Base-by-base conservation (phyloP, 2,797 vertebrate species). In the Pogoniulus pusillus region DNA sequence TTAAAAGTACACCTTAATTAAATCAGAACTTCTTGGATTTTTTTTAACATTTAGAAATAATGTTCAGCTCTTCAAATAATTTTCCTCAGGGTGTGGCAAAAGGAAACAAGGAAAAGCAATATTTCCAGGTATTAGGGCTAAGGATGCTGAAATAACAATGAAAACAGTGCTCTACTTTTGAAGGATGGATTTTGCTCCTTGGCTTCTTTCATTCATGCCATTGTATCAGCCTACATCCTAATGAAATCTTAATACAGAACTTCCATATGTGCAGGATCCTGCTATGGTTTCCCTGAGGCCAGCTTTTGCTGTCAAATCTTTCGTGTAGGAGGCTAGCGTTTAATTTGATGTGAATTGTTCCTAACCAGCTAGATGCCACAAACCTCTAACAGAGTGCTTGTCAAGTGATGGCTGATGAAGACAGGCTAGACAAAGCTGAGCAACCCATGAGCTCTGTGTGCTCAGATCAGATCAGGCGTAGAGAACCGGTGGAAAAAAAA, bases 281-380 rank as follows among this genome's bases (percentile, higher is more conserved):
- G 20, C 65, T 90, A 66, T 32, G 43, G 23, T 78, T 94, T 95
- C 72, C 8, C 4, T 2, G 4, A 55, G 49, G 73, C 16, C 34
- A 72, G 12, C 55, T 90, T 58, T 72, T 30, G 1, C 55, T 91
- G 84, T 93, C 81, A 80, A 59, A 37, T 62, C 32, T 85, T 91
- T 90, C 76, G 65, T 58, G 58, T n/a, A n/a, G n/a, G n/a, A n/a
- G n/a, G n/a, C n/a, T n/a, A n/a, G n/a, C n/a, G n/a, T 90, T 82
- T 93, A 86, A 91, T 93, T 89, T 72, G 63, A 58, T 6, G 16
- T 59, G 83, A 85, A 72, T 73, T 82, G 49, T 83, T 91, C 55
- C 66, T 85, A 63, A 30, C 10, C 7, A 12, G 51, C 64, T 80
- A 73, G 77, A 41, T 76, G 63, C 73, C 65, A 54, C 54, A 92